Evolutionary conservation across 1,140 invertebrate genomes (phyloP), one percentile per base, ranked within the genome.

Genomic region (Pseudoatta argentina): DNA sequence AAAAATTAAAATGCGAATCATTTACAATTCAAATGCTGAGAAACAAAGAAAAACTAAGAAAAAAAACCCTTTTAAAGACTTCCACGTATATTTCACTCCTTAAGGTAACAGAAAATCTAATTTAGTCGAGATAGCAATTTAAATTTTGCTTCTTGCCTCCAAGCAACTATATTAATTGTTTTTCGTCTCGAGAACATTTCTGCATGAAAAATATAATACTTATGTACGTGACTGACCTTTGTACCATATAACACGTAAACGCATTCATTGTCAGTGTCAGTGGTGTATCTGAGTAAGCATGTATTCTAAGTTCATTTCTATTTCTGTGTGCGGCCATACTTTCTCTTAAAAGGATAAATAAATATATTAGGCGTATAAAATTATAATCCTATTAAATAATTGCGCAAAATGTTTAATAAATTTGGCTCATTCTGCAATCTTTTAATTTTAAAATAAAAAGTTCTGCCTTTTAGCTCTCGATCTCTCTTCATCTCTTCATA

Each of bases 211-310:
- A 3, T n/a, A n/a, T n/a, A n/a, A n/a, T 75, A 39, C 18, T 3
- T 78, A 78, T 18, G 61, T 66, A 78, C 24, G 61, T 66, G 76
- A 63, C 75, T 44, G 16, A 48, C 14, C 1, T 63, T 63, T 63
- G 59, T 63, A 30, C 16, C 16, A 57, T 21, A 2, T 34, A 75
- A 8, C 57, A 64, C 48, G 48, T 63, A 78, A 16, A 63, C 18
- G 16, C 8, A 63, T 7, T 76, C 14, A n/a, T 8, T 44, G 39
- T 18, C 53, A 8, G 5, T 73, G 21, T 18, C 16, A 61, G 34
- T 59, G 5, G 1, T 44, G 16, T 21, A 63, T 48, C 10, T 30
- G 12, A 4, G n/a, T 63, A 61, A 57, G n/a, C 10, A 61, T 24
- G 4, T 14, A 61, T 5, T n/a, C 18, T 51, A 51, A 63, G 1